phyloP scores from a whole-genome alignment of 2,888 invertebrate genomes.

The Exocentrus adspersus region DNA sequence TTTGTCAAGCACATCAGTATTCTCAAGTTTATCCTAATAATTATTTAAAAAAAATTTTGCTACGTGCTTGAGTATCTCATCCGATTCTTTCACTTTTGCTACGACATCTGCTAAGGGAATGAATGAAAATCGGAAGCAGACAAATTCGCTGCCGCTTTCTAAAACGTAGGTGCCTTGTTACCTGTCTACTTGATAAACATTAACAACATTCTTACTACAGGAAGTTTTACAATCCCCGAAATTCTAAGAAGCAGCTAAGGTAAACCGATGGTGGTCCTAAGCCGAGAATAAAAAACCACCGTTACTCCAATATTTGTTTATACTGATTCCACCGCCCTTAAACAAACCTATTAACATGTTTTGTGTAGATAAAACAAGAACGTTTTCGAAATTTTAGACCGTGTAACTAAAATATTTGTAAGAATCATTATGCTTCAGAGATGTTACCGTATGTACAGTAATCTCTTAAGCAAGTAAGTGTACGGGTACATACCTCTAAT shows the following conservation, averaged over 20 bases:
- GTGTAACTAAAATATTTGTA: slow-evolving; percentile 29
- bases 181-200: slow-evolving; percentile 3
- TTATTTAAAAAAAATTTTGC: no score
- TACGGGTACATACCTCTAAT: slow-evolving; percentile 2
- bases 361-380: slow-evolving; percentile 31
- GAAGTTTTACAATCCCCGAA: slow-evolving; percentile 16
- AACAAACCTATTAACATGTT: slow-evolving; percentile 39
- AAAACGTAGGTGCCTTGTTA: neutral
- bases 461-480: slow-evolving; percentile 13
- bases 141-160: no score
- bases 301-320: slow-evolving; percentile 46
- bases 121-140: no score
- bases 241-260: slow-evolving; percentile 28
- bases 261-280: slow-evolving; percentile 35
- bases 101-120: no score
- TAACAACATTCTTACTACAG: neutral
- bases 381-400: slow-evolving; percentile 33
- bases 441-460: slow-evolving; percentile 5
- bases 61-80: no score
- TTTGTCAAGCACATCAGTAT: no score
- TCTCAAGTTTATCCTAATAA: no score
- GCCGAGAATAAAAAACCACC: slow-evolving; percentile 27
- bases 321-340: slow-evolving; percentile 39
- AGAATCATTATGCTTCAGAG: slow-evolving; percentile 24
- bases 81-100: no score